phyloP scores from a whole-genome alignment of 2,888 invertebrate species.

The Lycia hirtaria region DNA sequence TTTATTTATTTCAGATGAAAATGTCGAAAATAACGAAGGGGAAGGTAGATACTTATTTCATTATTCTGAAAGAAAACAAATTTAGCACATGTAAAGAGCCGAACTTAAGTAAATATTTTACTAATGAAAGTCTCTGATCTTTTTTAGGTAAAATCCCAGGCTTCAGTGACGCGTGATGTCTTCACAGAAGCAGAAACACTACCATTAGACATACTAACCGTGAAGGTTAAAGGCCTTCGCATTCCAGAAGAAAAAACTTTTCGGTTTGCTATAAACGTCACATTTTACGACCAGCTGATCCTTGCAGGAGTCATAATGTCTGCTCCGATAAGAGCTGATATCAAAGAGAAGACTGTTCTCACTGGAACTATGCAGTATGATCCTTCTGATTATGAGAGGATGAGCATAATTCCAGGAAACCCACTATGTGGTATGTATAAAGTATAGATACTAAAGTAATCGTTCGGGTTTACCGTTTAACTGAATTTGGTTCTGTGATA shows the following conservation, averaged over 20 bases:
- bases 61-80: no score
- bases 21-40: no score
- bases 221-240: constrained; percentile 59
- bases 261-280: constrained; percentile 56
- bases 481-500: no score
- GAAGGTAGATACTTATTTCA: no score
- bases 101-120: no score
- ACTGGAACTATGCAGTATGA: constrained; percentile 65
- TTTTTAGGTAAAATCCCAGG: constrained; percentile 9
- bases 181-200: constrained; percentile 31
- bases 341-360: constrained; percentile 43
- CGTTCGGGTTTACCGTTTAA: no score
- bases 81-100: no score
- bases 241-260: constrained; percentile 54
- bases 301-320: constrained; percentile 56
- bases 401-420: constrained; percentile 66
- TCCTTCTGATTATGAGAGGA: constrained; percentile 74
- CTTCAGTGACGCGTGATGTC: constrained; percentile 1
- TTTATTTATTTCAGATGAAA: no score
- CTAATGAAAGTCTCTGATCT: fast-evolving
- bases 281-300: constrained; percentile 64
- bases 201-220: constrained; percentile 54
- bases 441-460: no score
- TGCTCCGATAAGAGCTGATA: constrained; percentile 45
- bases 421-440: constrained; percentile 64